Percentiles rank a stretch among this genome's conserved stretches.
Evolutionary conservation across 1,140 invertebrate genomes (phyloP).

Genomic region (Calephelis nemesis): DNA sequence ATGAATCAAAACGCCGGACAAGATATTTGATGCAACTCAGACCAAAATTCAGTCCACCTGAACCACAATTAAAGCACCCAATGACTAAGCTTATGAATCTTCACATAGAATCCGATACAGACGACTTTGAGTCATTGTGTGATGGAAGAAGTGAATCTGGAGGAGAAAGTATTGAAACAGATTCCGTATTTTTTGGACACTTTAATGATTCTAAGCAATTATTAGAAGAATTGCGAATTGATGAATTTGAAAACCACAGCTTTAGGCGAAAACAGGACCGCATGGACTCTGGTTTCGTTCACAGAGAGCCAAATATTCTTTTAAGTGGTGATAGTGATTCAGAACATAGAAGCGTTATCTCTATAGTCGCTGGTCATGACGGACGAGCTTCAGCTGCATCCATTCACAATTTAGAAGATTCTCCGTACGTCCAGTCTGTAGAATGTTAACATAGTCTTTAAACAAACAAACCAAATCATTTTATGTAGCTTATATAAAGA

Average conservation of each 20-base stretch:
- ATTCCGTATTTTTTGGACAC: slow-evolving; percentile 89
- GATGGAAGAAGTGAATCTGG: slow-evolving; percentile 90
- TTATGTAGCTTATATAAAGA: slow-evolving; percentile 2
- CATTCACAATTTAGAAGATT: slow-evolving; percentile 55
- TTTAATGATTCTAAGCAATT: slow-evolving; percentile 77
- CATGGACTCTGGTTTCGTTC: slow-evolving; percentile 67
- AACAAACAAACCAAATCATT: background rate
- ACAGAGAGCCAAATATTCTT: slow-evolving; percentile 64
- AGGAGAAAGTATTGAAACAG: slow-evolving; percentile 90
- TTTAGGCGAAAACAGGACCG: slow-evolving; percentile 48
- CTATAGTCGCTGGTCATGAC: slow-evolving; percentile 61
- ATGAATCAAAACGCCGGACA: slow-evolving; percentile 75
- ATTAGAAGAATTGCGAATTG: slow-evolving; percentile 57
- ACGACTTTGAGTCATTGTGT: slow-evolving; percentile 74
- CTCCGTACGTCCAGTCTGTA: slow-evolving; percentile 61
- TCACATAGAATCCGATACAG: slow-evolving; percentile 69
- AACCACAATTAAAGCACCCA: slow-evolving; percentile 36
- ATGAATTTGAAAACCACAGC: slow-evolving; percentile 41
- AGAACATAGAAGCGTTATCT: slow-evolving; percentile 72
- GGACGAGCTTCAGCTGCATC: slow-evolving; percentile 57
- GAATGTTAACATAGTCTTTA: slow-evolving; percentile 45
- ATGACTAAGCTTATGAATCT: slow-evolving; percentile 40
- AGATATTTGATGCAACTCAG: slow-evolving; percentile 70
- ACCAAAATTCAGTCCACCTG: slow-evolving; percentile 52
- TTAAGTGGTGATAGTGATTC: slow-evolving; percentile 72